These are phyloP conservation scores for Corapipo altera DNA, from an alignment of 2,113 vertebrate genomes.

Conservation along the genomic window DNA sequence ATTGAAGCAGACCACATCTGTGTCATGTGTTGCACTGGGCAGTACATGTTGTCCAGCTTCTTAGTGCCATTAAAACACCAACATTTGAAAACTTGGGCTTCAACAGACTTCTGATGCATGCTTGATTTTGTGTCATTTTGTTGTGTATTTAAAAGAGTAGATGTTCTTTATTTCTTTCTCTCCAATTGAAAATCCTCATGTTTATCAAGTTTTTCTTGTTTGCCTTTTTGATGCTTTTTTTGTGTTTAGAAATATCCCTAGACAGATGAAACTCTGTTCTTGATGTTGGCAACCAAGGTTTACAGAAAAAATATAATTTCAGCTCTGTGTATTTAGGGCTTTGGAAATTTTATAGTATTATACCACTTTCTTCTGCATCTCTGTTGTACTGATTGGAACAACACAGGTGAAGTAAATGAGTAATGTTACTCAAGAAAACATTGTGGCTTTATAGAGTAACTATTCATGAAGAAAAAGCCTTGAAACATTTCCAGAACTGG, in stretches of 20 bases:
- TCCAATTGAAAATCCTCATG: not conserved
- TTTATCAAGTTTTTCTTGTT: not conserved
- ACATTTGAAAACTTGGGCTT: not conserved
- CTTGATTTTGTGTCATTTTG: not conserved
- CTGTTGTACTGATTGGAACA: not conserved
- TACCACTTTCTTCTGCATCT: not conserved
- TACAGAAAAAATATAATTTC: not conserved
- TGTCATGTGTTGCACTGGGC: not conserved
- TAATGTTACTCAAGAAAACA: conserved; percentile 18
- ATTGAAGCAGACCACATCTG: not conserved
- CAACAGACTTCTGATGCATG: not conserved
- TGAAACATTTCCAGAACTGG: conserved; percentile 63
- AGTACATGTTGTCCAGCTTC: not conserved
- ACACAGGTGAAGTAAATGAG: conserved; percentile 27
- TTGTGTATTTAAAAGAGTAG: not conserved
- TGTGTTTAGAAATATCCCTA: not conserved
- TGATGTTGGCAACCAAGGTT: not conserved
- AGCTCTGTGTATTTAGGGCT: not conserved
- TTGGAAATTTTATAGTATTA: not conserved
- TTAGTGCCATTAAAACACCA: not conserved
- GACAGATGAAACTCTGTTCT: not conserved
- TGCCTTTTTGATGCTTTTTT: not conserved
- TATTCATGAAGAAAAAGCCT: conserved; percentile 62
- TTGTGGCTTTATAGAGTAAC: conserved; percentile 32
- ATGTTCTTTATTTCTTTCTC: not conserved